Conservation (phyloP, 1,140 invertebrate genomes). For the Solen grandis region DNA sequence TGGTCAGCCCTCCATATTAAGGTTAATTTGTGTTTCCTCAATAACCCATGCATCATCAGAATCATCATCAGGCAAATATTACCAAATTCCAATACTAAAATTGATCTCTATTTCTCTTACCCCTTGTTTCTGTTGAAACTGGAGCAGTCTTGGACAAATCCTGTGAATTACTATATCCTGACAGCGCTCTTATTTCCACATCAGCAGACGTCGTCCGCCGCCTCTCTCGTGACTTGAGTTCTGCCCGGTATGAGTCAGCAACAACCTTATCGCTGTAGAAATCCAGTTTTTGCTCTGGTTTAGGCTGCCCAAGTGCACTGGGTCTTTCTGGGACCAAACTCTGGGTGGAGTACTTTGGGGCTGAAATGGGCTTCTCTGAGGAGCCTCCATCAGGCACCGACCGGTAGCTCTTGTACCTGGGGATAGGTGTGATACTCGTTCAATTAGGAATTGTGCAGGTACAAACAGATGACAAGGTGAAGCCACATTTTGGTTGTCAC, state of each 20-base stretch:
- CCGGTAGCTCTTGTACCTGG: slow-evolving; percentile 39
- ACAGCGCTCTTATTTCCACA: slow-evolving; percentile 19
- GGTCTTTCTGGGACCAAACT: slow-evolving; percentile 33
- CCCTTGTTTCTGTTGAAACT: slow-evolving; percentile 12
- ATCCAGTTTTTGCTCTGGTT: neutral
- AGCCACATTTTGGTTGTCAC: no score
- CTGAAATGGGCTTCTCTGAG: slow-evolving; percentile 1
- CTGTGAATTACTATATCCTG: slow-evolving; percentile 3
- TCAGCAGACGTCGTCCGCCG: slow-evolving; percentile 40
- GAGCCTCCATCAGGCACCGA: slow-evolving; percentile 38
- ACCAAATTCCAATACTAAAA: no score
- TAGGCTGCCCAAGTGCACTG: slow-evolving; percentile 9
- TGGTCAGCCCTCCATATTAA: no score
- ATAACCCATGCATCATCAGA: no score
- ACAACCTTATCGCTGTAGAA: neutral
- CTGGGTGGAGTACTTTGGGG: neutral
- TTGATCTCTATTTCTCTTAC: no score
- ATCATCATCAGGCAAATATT: no score
- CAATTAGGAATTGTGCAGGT: no score
- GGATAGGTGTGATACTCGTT: no score
- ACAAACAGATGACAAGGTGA: no score
- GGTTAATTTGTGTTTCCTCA: no score
- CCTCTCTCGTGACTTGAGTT: neutral
- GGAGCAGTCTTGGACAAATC: slow-evolving; percentile 46
- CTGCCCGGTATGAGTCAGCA: neutral